Percentiles rank a stretch among this genome's conserved stretches.
Evolutionary conservation across 2,888 invertebrate genomes (phyloP).

Genomic region (Heterodera filipjevi): DNA sequence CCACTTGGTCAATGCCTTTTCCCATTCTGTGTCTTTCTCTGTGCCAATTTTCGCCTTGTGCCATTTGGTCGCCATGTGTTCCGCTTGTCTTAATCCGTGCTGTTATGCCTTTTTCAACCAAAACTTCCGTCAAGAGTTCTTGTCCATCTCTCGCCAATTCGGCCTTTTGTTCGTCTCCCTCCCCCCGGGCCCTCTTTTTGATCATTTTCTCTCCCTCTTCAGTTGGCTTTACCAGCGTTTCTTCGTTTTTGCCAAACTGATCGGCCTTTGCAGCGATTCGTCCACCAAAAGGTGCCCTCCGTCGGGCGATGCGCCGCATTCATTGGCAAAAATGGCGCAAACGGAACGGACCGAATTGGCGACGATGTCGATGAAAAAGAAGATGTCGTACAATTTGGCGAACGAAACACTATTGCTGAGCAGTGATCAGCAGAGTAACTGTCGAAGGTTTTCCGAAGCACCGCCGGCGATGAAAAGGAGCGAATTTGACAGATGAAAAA

Average conservation of each 20-base stretch:
- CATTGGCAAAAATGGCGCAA: neutral
- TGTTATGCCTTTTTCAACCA: constrained; percentile 94
- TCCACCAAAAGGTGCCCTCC: neutral
- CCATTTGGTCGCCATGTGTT: constrained; percentile 81
- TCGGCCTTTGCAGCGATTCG: neutral
- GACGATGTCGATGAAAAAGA: neutral
- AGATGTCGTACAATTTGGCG: neutral
- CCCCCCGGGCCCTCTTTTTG: neutral
- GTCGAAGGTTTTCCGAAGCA: neutral
- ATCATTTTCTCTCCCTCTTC: neutral
- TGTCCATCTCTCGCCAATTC: constrained; percentile 50
- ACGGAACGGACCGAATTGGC: neutral
- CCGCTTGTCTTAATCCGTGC: constrained; percentile 87
- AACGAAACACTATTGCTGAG: neutral
- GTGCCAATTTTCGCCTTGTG: constrained; percentile 69
- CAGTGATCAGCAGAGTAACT: neutral
- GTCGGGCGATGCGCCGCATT: neutral
- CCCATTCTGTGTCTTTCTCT: constrained; percentile 52
- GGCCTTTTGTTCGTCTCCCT: constrained; percentile 41
- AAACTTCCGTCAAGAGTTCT: constrained; percentile 73
- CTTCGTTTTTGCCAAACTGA: constrained; percentile 1
- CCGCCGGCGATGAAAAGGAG: neutral
- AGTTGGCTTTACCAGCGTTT: constrained; percentile 19
- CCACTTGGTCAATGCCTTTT: constrained; percentile 61
- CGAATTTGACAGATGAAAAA: too few relatives aligned